These are phyloP conservation scores for Pangasius sanitwongsei DNA, from an alignment of 2,797 vertebrate species.

Conservation along the genomic window DNA sequence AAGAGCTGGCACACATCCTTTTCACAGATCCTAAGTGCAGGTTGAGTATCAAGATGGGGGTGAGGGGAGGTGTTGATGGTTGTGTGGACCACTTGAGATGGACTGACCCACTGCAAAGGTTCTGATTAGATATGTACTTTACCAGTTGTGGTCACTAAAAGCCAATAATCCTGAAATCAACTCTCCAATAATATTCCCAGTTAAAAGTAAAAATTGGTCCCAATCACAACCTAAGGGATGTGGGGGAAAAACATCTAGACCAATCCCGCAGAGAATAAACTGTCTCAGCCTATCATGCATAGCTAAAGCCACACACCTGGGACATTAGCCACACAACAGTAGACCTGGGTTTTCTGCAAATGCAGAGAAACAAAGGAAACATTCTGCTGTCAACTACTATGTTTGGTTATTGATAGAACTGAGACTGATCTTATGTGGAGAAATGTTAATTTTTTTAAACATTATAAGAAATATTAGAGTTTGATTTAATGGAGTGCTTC, in stretches of 20 bases:
- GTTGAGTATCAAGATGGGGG: too few relatives aligned
- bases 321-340: neutral
- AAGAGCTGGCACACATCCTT: too few relatives aligned
- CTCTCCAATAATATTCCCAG: neutral
- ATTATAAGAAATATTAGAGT: neutral
- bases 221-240: neutral
- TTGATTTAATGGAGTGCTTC: neutral
- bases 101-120: neutral
- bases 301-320: neutral
- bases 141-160: neutral
- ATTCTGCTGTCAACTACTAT: neutral
- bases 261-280: neutral
- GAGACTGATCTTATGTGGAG: too few relatives aligned
- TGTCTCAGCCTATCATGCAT: neutral
- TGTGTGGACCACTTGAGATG: too few relatives aligned
- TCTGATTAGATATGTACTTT: neutral
- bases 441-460: neutral
- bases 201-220: neutral
- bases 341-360: neutral
- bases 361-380: neutral
- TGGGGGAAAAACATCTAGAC: neutral
- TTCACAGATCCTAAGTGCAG: too few relatives aligned
- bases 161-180: neutral
- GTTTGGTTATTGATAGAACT: conserved; percentile 23
- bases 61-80: too few relatives aligned